Base-by-base conservation (phyloP, 2,888 invertebrate species). In the Orthonychiurus folsomi region DNA sequence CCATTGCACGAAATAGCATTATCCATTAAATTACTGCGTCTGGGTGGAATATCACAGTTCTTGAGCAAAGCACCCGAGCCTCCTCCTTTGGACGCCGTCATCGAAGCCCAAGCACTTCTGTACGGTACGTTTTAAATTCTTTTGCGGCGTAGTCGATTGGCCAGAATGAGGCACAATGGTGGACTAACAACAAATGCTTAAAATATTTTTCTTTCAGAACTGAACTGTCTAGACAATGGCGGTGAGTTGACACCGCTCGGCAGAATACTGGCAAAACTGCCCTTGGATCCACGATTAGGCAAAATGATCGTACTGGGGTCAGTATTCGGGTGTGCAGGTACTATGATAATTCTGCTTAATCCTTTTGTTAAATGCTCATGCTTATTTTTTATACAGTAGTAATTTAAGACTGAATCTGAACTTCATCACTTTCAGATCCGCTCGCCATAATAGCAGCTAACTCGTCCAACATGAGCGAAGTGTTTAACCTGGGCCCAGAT, bases 291-390 rank as follows among this genome's bases (percentile, higher is more conserved):
- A 0, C 84, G 93, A 1, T 82, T 99, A 3, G 99, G 97, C 21
- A 96, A 95, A 80, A 95, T 95, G 91, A 86, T 95, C 83, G 88
- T 99, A 37, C 81, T 96, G 12, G 93, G 93, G n/a, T 87, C 89
- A 69, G 86, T 94, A 62, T 87, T 97, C 74, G 86, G 87, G 69
- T 87, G 89, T 66, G 94, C 93, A n/a, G n/a, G n/a, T n/a, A n/a
- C n/a, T n/a, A n/a, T n/a, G n/a, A n/a, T n/a, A n/a, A n/a, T n/a
- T n/a, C n/a, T n/a, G n/a, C n/a, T n/a, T n/a, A n/a, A n/a, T n/a
- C n/a, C n/a, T n/a, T n/a, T n/a, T n/a, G n/a, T n/a, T n/a, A n/a
- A n/a, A n/a, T n/a, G n/a, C n/a, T n/a, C n/a, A n/a, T n/a, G n/a
- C n/a, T n/a, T n/a, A n/a, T n/a, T n/a, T n/a, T n/a, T n/a, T n/a